Evolutionary conservation across 2,113 vertebrate genomes (phyloP), one percentile per base, ranked within the genome.

Genomic region (Hippocampus abdominalis): DNA sequence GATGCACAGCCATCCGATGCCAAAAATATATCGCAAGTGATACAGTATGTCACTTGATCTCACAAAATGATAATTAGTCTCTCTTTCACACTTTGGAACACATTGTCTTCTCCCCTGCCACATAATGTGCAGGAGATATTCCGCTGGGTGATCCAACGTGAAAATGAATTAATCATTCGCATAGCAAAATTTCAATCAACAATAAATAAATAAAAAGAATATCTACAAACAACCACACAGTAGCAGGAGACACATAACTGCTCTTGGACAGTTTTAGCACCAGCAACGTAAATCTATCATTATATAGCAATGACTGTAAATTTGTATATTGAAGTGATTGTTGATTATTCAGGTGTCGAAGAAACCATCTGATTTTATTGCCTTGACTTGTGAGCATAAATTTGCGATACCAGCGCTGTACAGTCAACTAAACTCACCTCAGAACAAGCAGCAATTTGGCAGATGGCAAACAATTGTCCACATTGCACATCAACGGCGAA

Each of bases 1-100:
- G 56, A 80, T 74, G 74, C 74, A 73, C 27, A 27, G 62, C 68
- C 54, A 27, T 13, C 53, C 57, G 48, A 64, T 64, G 20, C 72
- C 48, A 66, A 56, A 69, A 78, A 54, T 8, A 25, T 51, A 66
- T 29, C 20, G 25, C 23, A n/a, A 78, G 75, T 42, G 42, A 25
- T 32, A 77, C n/a, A n/a, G n/a, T n/a, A n/a, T n/a, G n/a, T n/a
- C n/a, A n/a, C n/a, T n/a, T n/a, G n/a, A n/a, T n/a, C n/a, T n/a
- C n/a, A n/a, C n/a, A n/a, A n/a, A n/a, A n/a, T n/a, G n/a, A n/a
- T n/a, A 73, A 85, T 72, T 76, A 57, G 39, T 66, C 44, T 74
- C 42, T 72, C 69, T 74, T 54, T 68, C 42, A 53, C 0, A 51
- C 49, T 44, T 66, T 40, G 62, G 69, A 5, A 51, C 42, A 65